Evolutionary conservation across 1,140 invertebrate genomes (phyloP).

Genomic region (Melitaea cinxia): DNA sequence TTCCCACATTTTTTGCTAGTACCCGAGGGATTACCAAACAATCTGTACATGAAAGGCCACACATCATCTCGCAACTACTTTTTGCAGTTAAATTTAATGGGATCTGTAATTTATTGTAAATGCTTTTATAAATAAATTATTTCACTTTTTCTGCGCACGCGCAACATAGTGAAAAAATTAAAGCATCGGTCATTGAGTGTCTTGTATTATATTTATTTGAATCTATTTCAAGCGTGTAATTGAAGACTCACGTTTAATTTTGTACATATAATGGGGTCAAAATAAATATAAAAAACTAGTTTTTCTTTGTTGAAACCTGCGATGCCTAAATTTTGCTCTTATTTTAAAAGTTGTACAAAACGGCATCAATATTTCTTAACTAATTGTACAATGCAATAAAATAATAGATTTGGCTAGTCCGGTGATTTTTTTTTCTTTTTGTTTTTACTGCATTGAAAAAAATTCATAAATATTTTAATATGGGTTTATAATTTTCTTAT

Average conservation of each 20-base stretch:
- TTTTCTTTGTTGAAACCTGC: too few species aligned
- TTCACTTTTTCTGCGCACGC: slow-evolving; percentile 36
- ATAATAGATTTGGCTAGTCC: too few species aligned
- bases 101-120: slow-evolving; percentile 62
- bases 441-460: too few species aligned
- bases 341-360: too few species aligned
- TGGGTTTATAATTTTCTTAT: too few species aligned
- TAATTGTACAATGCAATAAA: too few species aligned
- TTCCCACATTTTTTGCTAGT: slow-evolving; percentile 73
- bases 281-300: too few species aligned
- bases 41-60: slow-evolving; percentile 67
- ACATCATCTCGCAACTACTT: slow-evolving; percentile 65
- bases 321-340: too few species aligned
- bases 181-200: neutral
- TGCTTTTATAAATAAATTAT: slow-evolving; percentile 55
- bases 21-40: slow-evolving; percentile 64
- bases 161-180: slow-evolving; percentile 13
- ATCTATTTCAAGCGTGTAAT: neutral
- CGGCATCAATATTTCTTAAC: too few species aligned
- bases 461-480: too few species aligned
- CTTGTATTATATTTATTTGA: neutral
- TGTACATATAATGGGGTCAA: neutral
- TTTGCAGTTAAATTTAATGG: slow-evolving; percentile 65
- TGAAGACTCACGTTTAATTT: neutral
- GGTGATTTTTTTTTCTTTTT: too few species aligned